These are phyloP conservation scores for Actias luna DNA, from an alignment of 2,888 invertebrate species.

Conservation along the genomic window DNA sequence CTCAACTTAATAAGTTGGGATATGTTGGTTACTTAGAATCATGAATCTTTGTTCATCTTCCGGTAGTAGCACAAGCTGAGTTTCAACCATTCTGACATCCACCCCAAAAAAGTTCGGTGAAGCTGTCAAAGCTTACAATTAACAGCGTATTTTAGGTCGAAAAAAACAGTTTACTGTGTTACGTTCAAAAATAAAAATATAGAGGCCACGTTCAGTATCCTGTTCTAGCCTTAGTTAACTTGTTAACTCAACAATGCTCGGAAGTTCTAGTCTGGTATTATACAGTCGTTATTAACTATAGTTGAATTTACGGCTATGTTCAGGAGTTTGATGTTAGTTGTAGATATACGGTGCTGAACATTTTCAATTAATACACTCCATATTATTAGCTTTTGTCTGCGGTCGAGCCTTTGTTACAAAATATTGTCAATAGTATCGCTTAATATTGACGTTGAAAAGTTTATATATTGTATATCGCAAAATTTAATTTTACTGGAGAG, in stretches of 20 bases:
- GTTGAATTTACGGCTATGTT: slow-evolving; percentile 19
- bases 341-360: slow-evolving; percentile 15
- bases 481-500: too few species aligned
- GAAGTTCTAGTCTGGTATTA: slow-evolving; percentile 16
- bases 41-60: too few species aligned
- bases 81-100: too few species aligned
- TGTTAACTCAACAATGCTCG: slow-evolving; percentile 1
- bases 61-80: too few species aligned
- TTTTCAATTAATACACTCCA: background rate
- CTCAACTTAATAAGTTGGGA: too few species aligned
- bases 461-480: too few species aligned
- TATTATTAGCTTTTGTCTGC: background rate
- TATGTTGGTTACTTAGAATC: too few species aligned
- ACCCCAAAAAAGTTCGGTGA: too few species aligned
- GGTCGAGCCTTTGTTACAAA: background rate
- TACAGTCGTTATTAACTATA: slow-evolving; percentile 20
- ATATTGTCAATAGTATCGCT: background rate
- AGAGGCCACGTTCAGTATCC: background rate
- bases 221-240: background rate
- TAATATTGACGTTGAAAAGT: background rate
- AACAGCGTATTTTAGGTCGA: too few species aligned
- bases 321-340: slow-evolving; percentile 12
- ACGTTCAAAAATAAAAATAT: background rate
- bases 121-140: too few species aligned
- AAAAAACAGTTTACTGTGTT: too few species aligned